Percentiles rank a stretch among this genome's conserved stretches.
Evolutionary conservation across 2,113 vertebrate genomes (phyloP).

Genomic region (Cichladusa arquata): DNA sequence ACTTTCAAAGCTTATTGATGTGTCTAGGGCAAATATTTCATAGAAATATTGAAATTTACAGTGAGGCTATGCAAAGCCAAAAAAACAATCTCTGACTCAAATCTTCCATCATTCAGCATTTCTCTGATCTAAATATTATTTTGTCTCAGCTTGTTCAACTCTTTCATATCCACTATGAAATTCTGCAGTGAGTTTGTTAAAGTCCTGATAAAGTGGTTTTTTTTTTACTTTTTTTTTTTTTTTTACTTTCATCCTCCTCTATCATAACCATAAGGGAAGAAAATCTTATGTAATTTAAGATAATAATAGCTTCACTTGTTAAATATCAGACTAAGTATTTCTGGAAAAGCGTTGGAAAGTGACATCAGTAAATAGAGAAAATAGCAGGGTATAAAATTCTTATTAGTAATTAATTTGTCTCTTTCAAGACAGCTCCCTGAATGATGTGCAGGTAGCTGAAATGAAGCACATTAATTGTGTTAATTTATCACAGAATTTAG

Average conservation of each 20-base stretch:
- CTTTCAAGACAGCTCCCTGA: slow-evolving; percentile 30
- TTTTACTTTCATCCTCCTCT: not conserved
- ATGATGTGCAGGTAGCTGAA: not conserved
- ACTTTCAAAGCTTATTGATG: not conserved
- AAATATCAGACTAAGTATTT: slow-evolving; percentile 34
- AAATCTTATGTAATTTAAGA: slow-evolving; percentile 39
- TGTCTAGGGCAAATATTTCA: not conserved
- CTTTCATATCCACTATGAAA: not conserved
- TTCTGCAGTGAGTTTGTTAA: not conserved
- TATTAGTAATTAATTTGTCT: slow-evolving; percentile 45
- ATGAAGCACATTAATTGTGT: not conserved
- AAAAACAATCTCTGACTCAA: not conserved
- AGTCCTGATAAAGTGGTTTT: not conserved
- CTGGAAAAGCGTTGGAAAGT: slow-evolving; percentile 1
- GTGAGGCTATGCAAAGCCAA: not conserved
- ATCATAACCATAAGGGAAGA: not conserved
- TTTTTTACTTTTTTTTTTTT: not conserved
- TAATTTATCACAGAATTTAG: not conserved
- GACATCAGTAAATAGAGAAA: slow-evolving; percentile 47
- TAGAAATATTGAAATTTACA: not conserved
- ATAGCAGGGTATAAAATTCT: slow-evolving; percentile 39
- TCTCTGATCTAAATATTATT: not conserved
- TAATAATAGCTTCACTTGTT: slow-evolving; percentile 40
- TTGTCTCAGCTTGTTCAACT: not conserved
- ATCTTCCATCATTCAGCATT: not conserved